Base-by-base conservation (phyloP, 1,140 invertebrate species). In the Neomicropteryx cornuta region DNA sequence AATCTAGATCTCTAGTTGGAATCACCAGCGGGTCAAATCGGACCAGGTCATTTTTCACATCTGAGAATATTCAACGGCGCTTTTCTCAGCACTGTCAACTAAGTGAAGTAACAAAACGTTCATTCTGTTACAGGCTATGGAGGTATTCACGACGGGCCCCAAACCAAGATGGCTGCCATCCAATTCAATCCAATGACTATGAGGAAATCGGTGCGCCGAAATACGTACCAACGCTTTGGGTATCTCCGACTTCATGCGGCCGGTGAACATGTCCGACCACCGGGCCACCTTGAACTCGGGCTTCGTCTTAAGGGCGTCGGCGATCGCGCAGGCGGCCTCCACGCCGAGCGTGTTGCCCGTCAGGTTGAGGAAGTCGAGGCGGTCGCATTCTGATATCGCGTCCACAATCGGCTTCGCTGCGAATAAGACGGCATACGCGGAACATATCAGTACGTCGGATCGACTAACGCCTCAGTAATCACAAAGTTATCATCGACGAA, bases 251-350 rank as follows among this genome's bases (percentile, higher is more conserved):
- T 97, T 98, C 56, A 94, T 75, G 33, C 95, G 71, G 0, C 93
- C 80, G 8, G 92, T 96, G 50, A 99, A 99, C 70, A 98, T 82
- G 57, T 99, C 94, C 51, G 93, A 95, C 85, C 93, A 97, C 36
- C 88, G 57, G 0, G 89, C 89, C 50, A 75, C 72, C 53, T 88
- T 80, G 47, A 97, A 76, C 44, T 76, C 69, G 2, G 81, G 75
- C 52, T 90, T 83, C 24, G 70, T 71, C 46, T 82, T 72, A 4
- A 98, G 61, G 0, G 82, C 80, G 54, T 87, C 76, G 0, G 81
- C 84, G 36, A 98, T 86, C 3, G 72, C 84, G 53, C 84, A 70
- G 0, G 92, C 86, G 1, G 92, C 92, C 31, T 82, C 77, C 5
- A 91, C 81, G 4, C 93, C 93, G 4, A 97, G 58, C 0, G 93